Evolutionary conservation across 1,140 invertebrate species (phyloP), one percentile per base, ranked within the genome.

Genomic region (Trachymyrmex septentrionalis): DNA sequence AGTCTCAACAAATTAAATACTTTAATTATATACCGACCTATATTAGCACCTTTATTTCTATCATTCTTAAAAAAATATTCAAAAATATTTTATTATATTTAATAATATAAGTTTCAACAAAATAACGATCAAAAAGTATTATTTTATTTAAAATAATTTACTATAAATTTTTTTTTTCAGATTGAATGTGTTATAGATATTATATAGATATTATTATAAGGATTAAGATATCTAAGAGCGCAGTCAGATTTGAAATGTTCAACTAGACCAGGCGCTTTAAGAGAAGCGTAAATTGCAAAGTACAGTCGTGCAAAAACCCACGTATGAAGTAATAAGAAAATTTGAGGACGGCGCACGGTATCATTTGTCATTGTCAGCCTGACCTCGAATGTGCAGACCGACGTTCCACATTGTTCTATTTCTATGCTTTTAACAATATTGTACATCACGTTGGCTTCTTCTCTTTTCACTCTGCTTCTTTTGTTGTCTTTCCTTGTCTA

Each of bases 291-390:
- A 90, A 91, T 90, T 85, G 89, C 87, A 77, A 85, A 86, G 50
- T 78, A 82, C 73, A 72, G 38, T 81, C n/a, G 55, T 38, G 80
- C 80, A 90, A 91, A 87, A 90, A 90, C 73, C 55, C 67, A 87
- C 78, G 59, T 90, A 61, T 67, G 27, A 76, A 67, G 59, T 91
- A 91, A 91, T 92, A 94, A 94, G 92, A 94, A 94, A 93, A 94
- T 92, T 92, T 92, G 92, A 91, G 85, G 88, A 92, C 88, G 86
- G 81, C 90, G 78, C 86, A 86, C 88, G 91, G 78, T 87, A 89
- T 91, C 92, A 94, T 94, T 93, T 92, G 92, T 94, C 93, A 94
- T 93, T 94, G 93, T 94, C 93, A 92, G 87, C 73, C 91, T 92
- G 87, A 91, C 91, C 90, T 88, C 91, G 91, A 91, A 92, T 92